These are phyloP conservation scores for Menidia menidia DNA, from an alignment of 2,797 vertebrate genomes.

Conservation along the genomic window DNA sequence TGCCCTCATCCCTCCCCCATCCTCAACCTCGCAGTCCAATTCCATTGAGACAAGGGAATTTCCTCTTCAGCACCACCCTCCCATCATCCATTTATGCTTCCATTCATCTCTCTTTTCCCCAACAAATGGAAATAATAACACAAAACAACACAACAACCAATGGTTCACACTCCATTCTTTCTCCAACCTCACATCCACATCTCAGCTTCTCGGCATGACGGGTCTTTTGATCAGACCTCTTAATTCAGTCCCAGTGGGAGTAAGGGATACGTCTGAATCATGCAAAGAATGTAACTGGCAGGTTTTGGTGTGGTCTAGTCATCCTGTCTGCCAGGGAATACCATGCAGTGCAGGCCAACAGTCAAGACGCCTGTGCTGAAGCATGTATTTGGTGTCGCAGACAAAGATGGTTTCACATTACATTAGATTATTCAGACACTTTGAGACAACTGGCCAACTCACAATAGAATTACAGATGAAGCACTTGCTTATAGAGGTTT, in stretches of 20 bases:
- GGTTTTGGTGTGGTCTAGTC: slow-evolving; percentile 78
- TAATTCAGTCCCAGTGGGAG: slow-evolving; percentile 60
- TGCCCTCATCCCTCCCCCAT: slow-evolving; percentile 70
- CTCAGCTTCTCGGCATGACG: slow-evolving; percentile 57
- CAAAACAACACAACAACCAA: slow-evolving; percentile 77
- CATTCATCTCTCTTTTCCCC: slow-evolving; percentile 75
- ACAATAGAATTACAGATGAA: slow-evolving; percentile 81
- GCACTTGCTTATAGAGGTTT: slow-evolving; percentile 72
- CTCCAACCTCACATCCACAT: slow-evolving; percentile 62
- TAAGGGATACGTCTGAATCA: slow-evolving; percentile 77
- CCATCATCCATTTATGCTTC: slow-evolving; percentile 78
- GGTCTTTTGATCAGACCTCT: slow-evolving; percentile 74
- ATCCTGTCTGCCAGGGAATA: slow-evolving; percentile 76
- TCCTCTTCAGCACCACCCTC: slow-evolving; percentile 67
- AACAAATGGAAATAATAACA: slow-evolving; percentile 82
- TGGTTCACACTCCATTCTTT: slow-evolving; percentile 41
- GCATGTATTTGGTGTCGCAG: slow-evolving; percentile 74
- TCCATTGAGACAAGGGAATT: slow-evolving; percentile 79
- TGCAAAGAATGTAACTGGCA: slow-evolving; percentile 76
- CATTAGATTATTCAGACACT: slow-evolving; percentile 78
- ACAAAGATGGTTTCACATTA: slow-evolving; percentile 76
- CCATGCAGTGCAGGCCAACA: slow-evolving; percentile 59
- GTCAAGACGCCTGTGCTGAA: slow-evolving; percentile 70
- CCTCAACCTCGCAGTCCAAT: slow-evolving; percentile 75
- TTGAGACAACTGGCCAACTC: slow-evolving; percentile 77